A percentile compares a stretch with the other conserved stretches of the same genome.
Conservation (phyloP, 2,888 invertebrate genomes). For the Ypsolopha sequella region DNA sequence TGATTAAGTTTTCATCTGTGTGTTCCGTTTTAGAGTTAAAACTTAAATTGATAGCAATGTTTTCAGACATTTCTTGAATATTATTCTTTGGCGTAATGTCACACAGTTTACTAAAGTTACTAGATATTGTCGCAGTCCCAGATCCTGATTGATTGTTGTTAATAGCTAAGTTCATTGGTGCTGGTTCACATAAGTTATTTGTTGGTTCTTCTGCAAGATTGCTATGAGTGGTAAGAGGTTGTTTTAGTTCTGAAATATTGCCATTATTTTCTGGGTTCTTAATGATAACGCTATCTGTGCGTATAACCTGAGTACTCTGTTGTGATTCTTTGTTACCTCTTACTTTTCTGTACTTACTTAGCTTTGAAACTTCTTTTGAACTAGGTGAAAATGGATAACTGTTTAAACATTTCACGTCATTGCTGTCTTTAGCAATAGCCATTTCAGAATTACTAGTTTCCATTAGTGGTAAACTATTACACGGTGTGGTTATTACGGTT, state of each 20-base stretch:
- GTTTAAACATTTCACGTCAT: constrained; percentile 11
- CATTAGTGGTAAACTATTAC: constrained; percentile 16
- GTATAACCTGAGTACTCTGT: constrained; percentile 19
- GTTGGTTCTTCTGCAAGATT: neutral
- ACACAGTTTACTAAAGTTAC: neutral
- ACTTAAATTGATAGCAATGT: neutral
- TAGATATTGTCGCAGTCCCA: too few species aligned
- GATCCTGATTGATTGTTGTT: neutral
- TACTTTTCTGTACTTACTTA: constrained; percentile 51
- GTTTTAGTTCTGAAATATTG: neutral
- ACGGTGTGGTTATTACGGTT: neutral
- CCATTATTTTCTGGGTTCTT: constrained; percentile 52
- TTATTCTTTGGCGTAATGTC: neutral
- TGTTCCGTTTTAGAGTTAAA: too few species aligned
- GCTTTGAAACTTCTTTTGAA: constrained; percentile 40
- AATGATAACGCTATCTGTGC: constrained; percentile 61
- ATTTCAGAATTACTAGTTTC: constrained; percentile 20
- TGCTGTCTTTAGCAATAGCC: constrained; percentile 11
- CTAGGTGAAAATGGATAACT: constrained; percentile 15
- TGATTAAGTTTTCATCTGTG: too few species aligned
- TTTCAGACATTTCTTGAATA: neutral
- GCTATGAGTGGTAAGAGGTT: too few species aligned
- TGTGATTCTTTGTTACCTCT: constrained; percentile 22
- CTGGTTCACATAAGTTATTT: neutral
- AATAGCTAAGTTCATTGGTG: constrained; percentile 1